Evolutionary conservation across 35 echinoderm and acorn worm genomes (phyloP).

Genomic region (Apostichopus japonicus): DNA sequence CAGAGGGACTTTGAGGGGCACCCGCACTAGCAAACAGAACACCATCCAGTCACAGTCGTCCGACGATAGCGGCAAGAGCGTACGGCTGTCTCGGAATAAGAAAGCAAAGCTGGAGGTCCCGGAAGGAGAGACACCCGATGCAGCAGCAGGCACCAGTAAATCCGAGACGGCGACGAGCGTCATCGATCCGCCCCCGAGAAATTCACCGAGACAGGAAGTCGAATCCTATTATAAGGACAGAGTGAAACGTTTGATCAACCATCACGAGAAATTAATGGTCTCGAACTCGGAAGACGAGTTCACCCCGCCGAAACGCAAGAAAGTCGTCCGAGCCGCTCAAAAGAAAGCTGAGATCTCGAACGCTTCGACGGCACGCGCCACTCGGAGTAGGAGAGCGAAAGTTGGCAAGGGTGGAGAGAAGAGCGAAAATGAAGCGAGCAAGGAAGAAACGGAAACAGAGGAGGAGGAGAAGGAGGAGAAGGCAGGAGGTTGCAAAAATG

Average conservation of each 20-base stretch:
- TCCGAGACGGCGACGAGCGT: neutral
- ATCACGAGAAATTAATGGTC: constrained; percentile 39
- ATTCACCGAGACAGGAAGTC: constrained; percentile 2
- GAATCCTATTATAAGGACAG: constrained; percentile 52
- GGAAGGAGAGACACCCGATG: neutral
- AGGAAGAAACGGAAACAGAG: neutral
- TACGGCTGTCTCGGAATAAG: neutral
- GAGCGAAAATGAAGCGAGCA: neutral
- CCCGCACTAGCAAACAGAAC: neutral
- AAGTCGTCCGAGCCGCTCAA: neutral
- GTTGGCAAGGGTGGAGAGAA: neutral
- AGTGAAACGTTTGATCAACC: constrained; percentile 39
- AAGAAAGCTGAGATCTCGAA: neutral
- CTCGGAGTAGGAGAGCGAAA: neutral
- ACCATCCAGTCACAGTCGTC: constrained; percentile 1
- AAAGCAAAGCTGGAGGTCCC: neutral
- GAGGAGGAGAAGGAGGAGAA: neutral
- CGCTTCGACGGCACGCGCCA: neutral
- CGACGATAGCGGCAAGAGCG: neutral
- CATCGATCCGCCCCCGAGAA: constrained; percentile 3
- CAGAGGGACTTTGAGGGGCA: neutral
- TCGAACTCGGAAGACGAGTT: constrained; percentile 23
- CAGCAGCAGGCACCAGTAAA: neutral
- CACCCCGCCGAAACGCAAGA: constrained; percentile 15
- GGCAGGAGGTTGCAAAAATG: neutral